Evolutionary conservation across 2,888 invertebrate species (phyloP), one percentile per base, ranked within the genome.

Genomic region (Nemurella pictetii): DNA sequence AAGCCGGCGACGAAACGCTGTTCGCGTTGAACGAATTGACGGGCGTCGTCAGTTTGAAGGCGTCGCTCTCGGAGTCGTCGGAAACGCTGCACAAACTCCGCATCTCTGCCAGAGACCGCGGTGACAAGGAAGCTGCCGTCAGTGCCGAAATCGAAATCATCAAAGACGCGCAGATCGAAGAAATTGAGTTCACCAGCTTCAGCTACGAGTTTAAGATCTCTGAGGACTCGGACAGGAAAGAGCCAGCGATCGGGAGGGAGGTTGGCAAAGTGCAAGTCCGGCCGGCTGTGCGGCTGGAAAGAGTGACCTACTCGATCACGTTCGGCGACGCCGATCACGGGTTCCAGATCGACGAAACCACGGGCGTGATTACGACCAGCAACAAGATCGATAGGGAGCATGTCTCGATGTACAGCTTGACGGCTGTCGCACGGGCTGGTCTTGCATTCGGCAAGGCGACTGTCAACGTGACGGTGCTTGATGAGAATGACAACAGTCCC

Each of bases 401-500:
- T 87, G 93, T 93, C 88, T 92, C 95, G 87, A 93, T 93, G 84
- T 98, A 97, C 89, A 94, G 93, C 86, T 91, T 99, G 35, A 94
- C 93, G 87, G 92, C 98, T n/a, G 93, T 95, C 85, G 98, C 97
- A 0, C 94, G 95, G 87, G 93, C 94, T 84, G 95, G 95, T 0
- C 92, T 95, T 32, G 93, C 95, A 0, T 96, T 95, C 89, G 96
- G 96, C 4, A 94, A 95, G 88, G 95, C 95, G 5, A 92, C 91
- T 36, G 97, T 97, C 0, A 96, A 95, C 89, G 93, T 99, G 87
- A 94, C 94, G 0, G 93, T 99, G 4, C 90, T 94, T 74, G 98
- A 99, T 91, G 92, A 97, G 3, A 99, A 99, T 90, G 98, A 99
- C 90, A 98, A 98, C 90, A 94, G 95, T 85, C 99, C 99, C 2